phyloP scores from a whole-genome alignment of 2,113 vertebrate genomes.

The Nycticebus coucang region DNA sequence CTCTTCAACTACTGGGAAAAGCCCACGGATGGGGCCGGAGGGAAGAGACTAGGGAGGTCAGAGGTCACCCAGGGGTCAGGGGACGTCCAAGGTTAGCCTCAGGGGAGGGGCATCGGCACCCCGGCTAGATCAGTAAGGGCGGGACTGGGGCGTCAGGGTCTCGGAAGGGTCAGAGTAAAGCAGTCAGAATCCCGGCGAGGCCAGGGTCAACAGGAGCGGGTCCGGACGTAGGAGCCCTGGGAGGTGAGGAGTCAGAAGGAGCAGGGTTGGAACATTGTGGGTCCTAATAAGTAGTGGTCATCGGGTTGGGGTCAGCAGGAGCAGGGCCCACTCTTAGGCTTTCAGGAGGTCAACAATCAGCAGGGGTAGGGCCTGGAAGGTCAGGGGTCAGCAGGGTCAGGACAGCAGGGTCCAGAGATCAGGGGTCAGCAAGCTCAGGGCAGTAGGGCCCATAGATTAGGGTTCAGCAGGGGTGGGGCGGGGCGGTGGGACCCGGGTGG shows the following conservation, averaged over 20 bases:
- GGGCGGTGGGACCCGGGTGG: neutral
- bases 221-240: neutral
- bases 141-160: neutral
- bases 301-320: neutral
- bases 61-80: neutral
- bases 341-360: neutral
- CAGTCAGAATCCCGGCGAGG: neutral
- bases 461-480: slow-evolving; percentile 59
- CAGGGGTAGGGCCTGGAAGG: no score
- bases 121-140: neutral
- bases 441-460: neutral
- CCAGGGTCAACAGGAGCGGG: neutral
- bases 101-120: neutral
- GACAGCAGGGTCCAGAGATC: neutral
- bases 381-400: neutral
- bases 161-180: neutral
- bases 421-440: neutral
- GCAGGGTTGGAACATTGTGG: no score
- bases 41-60: neutral
- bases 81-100: neutral
- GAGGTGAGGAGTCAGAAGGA: neutral
- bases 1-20: accelerated
- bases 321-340: neutral
- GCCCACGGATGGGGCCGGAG: neutral
- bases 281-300: neutral